Base-by-base conservation (phyloP, 2,797 vertebrate species). In the Sibirionetta formosa region DNA sequence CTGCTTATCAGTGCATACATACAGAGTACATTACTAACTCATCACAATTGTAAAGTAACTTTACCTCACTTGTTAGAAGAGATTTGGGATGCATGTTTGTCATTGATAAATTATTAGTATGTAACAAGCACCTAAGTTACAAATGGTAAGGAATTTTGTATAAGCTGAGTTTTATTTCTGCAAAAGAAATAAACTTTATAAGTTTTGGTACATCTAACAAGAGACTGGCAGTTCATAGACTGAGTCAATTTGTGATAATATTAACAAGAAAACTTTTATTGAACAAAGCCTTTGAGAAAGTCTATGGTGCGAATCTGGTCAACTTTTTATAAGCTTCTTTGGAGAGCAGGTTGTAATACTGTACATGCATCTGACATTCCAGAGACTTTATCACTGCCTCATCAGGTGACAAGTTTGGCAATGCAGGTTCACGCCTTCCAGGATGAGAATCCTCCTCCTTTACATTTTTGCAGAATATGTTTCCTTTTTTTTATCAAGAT, bases 341-440 rank as follows among this genome's bases (percentile, higher is more conserved):
- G 24, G 72, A 79, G n/a, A 17, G 48, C 7, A 42, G 20, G 20
- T 90, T 94, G 92, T 35, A 85, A 65, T 78, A 14, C 20, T 57
- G 4, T 82, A 29, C 20, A n/a, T 78, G 71, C 19, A 9, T 23
- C 38, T 53, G 66, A 68, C 51, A 56, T 16, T 38, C 56, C 64
- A 20, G 35, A 81, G 85, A 85, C 4, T 73, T 75, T 69, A 65
- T 56, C 26, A 70, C 26, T 81, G 24, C 40, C 36, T 84, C 2
- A 3, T 50, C 72, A 64, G 56, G 53, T 86, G 56, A 93, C 76
- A 85, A 93, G 40, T 48, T 64, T 81, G 44, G 22, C 11, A 14
- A 35, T 72, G 44, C 11, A 72, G 31, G 7, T 83, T 82, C 31
- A 17, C 31, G 80, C 58, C 42, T 82, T 81, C 27, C 48, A 84